A percentile compares a stretch with the other conserved stretches of the same genome.
These are phyloP conservation scores for Solea senegalensis DNA, from an alignment of 2,113 vertebrate genomes.

Conservation along the genomic window DNA sequence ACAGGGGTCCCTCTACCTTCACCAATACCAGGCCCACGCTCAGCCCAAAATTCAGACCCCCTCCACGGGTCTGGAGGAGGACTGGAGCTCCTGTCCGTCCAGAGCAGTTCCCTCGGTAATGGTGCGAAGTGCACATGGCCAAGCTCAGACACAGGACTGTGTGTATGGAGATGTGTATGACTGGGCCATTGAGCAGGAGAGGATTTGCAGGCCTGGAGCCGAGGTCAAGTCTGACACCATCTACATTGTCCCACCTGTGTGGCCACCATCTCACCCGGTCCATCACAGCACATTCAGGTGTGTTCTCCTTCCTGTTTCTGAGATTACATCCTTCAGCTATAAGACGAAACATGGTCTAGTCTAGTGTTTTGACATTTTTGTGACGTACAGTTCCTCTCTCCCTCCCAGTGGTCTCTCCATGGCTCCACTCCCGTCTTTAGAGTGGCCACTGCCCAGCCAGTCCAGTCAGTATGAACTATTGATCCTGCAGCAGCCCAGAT, in stretches of 20 bases:
- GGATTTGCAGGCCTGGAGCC: slow-evolving; percentile 24
- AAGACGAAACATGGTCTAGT: neutral
- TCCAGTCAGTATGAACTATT: slow-evolving; percentile 86
- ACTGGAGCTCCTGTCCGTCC: slow-evolving; percentile 74
- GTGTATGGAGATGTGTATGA: slow-evolving; percentile 59
- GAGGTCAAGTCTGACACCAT: slow-evolving; percentile 79
- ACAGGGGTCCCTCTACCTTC: slow-evolving; percentile 65
- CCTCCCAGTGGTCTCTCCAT: slow-evolving; percentile 79
- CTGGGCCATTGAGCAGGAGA: slow-evolving; percentile 53
- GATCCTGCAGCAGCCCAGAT: slow-evolving; percentile 92
- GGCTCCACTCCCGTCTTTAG: slow-evolving; percentile 86
- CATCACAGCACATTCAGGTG: slow-evolving; percentile 82
- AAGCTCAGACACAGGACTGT: slow-evolving; percentile 78
- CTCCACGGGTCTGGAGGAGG: slow-evolving; percentile 81
- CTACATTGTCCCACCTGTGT: slow-evolving; percentile 84
- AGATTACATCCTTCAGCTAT: neutral
- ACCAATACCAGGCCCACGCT: slow-evolving; percentile 64
- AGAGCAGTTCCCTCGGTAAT: slow-evolving; percentile 83
- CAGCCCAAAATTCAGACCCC: slow-evolving; percentile 54
- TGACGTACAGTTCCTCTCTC: neutral
- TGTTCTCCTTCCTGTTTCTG: slow-evolving; percentile 12
- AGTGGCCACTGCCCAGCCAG: slow-evolving; percentile 88
- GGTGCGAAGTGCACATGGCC: slow-evolving; percentile 80
- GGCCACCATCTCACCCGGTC: slow-evolving; percentile 83
- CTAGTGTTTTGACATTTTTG: neutral